Percentiles rank a stretch among this genome's conserved stretches.
phyloP scores from a whole-genome alignment of 2,797 vertebrate species.

The Poeciliopsis turneri region DNA sequence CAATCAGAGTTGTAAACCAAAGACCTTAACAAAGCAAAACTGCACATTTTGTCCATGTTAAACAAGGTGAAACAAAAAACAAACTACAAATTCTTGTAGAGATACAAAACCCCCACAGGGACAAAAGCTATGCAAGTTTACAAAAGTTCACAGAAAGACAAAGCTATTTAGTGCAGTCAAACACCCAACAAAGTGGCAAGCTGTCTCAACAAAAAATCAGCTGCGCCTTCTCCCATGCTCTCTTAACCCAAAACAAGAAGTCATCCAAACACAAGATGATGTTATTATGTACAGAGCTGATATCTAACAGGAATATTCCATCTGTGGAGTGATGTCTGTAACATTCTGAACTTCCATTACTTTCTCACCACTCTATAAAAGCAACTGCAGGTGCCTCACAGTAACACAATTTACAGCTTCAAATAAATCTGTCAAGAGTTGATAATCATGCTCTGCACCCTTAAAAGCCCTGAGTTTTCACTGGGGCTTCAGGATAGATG shows the following conservation, averaged over 20 bases:
- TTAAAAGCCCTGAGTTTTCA: slow-evolving; percentile 19
- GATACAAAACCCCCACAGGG: too few species aligned
- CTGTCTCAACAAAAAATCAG: too few species aligned
- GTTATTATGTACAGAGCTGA: slow-evolving; percentile 28
- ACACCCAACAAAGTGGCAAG: too few species aligned
- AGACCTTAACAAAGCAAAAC: too few species aligned
- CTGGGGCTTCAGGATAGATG: background rate
- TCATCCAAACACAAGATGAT: slow-evolving; percentile 27
- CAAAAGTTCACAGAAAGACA: too few species aligned
- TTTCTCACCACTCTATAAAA: slow-evolving; percentile 41
- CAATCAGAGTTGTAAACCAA: too few species aligned
- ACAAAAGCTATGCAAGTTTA: too few species aligned
- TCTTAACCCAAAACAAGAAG: background rate
- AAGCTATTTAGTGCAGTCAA: too few species aligned
- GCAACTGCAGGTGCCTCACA: slow-evolving; percentile 49
- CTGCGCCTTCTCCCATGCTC: background rate
- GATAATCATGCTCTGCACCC: slow-evolving; percentile 39
- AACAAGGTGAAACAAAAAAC: too few species aligned
- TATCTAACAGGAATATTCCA: slow-evolving; percentile 32
- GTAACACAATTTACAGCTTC: slow-evolving; percentile 52
- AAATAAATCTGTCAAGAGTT: slow-evolving; percentile 53
- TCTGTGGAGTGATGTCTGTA: slow-evolving; percentile 47
- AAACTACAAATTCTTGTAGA: too few species aligned
- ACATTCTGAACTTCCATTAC: slow-evolving; percentile 31
- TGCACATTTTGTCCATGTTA: too few species aligned